A percentile compares a stretch with the other conserved stretches of the same genome.
phyloP scores from a whole-genome alignment of 2,797 vertebrate genomes.

The Poeciliopsis paucimaculata region DNA sequence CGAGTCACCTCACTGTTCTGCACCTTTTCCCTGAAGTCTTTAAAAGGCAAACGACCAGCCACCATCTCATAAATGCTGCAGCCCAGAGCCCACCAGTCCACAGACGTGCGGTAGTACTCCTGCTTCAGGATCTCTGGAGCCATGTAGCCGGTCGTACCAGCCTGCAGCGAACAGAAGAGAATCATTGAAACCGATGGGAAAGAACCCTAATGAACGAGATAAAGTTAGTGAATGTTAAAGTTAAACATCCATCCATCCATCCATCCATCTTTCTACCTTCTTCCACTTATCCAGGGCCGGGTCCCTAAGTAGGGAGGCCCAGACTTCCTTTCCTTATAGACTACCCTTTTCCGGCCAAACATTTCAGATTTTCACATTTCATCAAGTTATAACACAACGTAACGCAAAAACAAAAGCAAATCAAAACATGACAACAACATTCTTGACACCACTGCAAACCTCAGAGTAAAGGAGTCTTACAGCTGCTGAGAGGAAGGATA shows the following conservation, averaged over 20 bases:
- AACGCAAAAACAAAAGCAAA: background rate
- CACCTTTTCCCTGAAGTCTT: conserved; percentile 88
- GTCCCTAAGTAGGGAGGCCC: no score
- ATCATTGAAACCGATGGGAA: background rate
- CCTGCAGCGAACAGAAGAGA: conserved; percentile 43
- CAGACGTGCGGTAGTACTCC: conserved; percentile 84
- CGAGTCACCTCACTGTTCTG: conserved; percentile 86
- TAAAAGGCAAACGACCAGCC: conserved; percentile 88
- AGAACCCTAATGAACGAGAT: no score
- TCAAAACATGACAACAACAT: background rate
- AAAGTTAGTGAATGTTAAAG: background rate
- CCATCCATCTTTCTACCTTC: no score
- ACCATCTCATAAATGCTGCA: conserved; percentile 94
- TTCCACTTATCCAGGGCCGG: no score
- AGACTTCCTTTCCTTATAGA: no score
- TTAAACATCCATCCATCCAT: no score
- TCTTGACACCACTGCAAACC: background rate
- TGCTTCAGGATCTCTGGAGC: conserved; percentile 81
- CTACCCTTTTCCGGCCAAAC: background rate
- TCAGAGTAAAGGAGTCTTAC: background rate
- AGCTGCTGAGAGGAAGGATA: background rate
- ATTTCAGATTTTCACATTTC: background rate
- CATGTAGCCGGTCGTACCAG: conserved; percentile 81
- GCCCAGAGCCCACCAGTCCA: conserved; percentile 94
- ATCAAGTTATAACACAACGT: background rate